Conservation (phyloP, 2,797 vertebrate species). For the Xerus rutilus region DNA sequence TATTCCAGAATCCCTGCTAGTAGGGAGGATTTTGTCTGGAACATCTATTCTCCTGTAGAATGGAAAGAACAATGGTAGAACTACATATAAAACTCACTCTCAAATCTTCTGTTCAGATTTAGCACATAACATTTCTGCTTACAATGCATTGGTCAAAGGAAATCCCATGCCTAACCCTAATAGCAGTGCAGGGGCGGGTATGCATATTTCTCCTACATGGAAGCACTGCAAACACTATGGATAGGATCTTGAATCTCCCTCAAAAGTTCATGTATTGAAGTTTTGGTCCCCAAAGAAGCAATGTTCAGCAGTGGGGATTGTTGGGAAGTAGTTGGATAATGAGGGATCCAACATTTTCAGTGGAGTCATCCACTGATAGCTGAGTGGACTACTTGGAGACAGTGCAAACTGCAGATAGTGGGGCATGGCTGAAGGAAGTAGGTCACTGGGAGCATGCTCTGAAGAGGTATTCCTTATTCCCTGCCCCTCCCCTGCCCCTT, state of each 20-base stretch:
- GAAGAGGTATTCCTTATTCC: background rate
- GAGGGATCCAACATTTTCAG: background rate
- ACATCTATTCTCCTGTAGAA: background rate
- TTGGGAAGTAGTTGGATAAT: background rate
- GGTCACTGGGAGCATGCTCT: background rate
- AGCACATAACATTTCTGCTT: background rate
- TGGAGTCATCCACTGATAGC: background rate
- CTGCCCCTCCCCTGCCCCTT: no score
- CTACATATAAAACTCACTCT: background rate
- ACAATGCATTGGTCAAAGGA: background rate
- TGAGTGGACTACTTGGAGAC: background rate
- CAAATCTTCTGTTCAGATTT: background rate
- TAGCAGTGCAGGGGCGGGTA: fast-evolving
- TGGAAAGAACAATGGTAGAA: background rate
- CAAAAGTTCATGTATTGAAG: background rate
- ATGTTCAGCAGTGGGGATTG: background rate
- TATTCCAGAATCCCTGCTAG: background rate
- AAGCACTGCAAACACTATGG: background rate
- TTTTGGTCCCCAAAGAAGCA: background rate
- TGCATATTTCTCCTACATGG: background rate
- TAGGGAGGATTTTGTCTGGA: background rate
- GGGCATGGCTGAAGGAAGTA: background rate
- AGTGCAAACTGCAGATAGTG: background rate
- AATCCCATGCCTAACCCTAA: background rate
- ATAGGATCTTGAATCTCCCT: background rate